Evolutionary conservation across 2,113 vertebrate species (phyloP), one percentile per base, ranked within the genome.

Genomic region (Condylura cristata): DNA sequence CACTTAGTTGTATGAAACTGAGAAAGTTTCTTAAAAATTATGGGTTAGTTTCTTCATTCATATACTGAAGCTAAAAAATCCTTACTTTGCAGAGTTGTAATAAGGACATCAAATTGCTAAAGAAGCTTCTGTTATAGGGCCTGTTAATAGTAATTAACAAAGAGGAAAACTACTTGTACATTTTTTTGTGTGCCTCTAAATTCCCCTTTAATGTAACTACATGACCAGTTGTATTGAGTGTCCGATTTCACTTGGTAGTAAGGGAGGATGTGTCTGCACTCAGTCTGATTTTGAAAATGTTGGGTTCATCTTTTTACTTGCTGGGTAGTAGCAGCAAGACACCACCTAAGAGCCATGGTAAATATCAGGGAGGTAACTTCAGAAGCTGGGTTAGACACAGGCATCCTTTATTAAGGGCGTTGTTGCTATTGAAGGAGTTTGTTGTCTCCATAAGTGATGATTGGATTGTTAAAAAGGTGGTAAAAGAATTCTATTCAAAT

Each of bases 41-140:
- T 51, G 24, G 60, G 26, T 61, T 83, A 53, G 26, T 89, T 78
- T 96, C 28, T 65, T 90, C 34, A 41, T 75, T 32, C 60, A 8
- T 53, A 53, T 61, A 26, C 18, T 90, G 30, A 90, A 2, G 37
- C 84, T 70, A 87, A 87, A 87, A 96, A 93, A 44, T 74, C 7
- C 17, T 26, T 76, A 30, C 44, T 91, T 88, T 58, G 34, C 2
- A 72, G 68, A 61, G 4, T 41, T 37, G 3, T 70, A 78, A 53
- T 39, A 83, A 46, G 28, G 30, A 86, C 82, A 89, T 78, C 56
- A 92, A 86, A 60, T 56, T 58, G 48, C 75, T 32, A 66, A 56
- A 82, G 32, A 81, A 88, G 2, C 46, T 91, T 84, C 56, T 79
- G 48, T 48, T 26, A 1, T 75, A 86, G 41, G 41, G 12, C 32